Evolutionary conservation across 1,140 invertebrate genomes (phyloP).

Genomic region (Drosophila arawakana): DNA sequence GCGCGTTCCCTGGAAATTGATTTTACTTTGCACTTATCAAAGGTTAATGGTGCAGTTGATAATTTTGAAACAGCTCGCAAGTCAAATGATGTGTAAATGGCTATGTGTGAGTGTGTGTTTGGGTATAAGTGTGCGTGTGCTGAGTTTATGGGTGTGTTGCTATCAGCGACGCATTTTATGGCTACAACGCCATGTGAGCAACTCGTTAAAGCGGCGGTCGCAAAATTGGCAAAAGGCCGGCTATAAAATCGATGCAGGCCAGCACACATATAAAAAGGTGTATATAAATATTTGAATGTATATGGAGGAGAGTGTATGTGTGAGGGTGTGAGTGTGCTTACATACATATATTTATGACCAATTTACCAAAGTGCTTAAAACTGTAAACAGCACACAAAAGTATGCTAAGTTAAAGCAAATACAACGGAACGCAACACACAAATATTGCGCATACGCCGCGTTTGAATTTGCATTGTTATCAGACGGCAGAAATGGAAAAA

Average conservation of each 20-base stretch:
- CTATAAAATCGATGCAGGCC: conserved; percentile 75
- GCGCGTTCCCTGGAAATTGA: conserved; percentile 1
- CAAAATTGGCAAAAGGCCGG: conserved; percentile 65
- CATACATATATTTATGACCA: conserved; percentile 69
- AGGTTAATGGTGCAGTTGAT: conserved; percentile 72
- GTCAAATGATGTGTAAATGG: conserved; percentile 69
- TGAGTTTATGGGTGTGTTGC: conserved; percentile 35
- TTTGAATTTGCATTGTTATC: conserved; percentile 79
- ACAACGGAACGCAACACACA: conserved; percentile 39
- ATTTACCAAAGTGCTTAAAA: conserved; percentile 78
- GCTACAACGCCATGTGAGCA: conserved; percentile 46
- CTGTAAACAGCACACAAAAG: conserved; percentile 65
- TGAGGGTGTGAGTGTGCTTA: conserved; percentile 7
- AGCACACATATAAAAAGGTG: conserved; percentile 37
- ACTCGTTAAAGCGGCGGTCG: conserved; percentile 62
- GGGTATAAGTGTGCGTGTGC: conserved; percentile 25
- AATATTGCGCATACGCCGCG: conserved; percentile 69
- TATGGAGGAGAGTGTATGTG: not conserved
- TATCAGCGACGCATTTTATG: conserved; percentile 52
- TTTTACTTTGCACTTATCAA: conserved; percentile 46
- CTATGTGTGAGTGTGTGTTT: conserved; percentile 13
- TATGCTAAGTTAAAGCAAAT: conserved; percentile 66
- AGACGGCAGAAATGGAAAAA: conserved; percentile 36
- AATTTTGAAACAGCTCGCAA: conserved; percentile 57
- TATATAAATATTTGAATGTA: not conserved